These are phyloP conservation scores for Montipora capricornis DNA, from an alignment of 64 coral and sea anemone species.

Conservation along the genomic window DNA sequence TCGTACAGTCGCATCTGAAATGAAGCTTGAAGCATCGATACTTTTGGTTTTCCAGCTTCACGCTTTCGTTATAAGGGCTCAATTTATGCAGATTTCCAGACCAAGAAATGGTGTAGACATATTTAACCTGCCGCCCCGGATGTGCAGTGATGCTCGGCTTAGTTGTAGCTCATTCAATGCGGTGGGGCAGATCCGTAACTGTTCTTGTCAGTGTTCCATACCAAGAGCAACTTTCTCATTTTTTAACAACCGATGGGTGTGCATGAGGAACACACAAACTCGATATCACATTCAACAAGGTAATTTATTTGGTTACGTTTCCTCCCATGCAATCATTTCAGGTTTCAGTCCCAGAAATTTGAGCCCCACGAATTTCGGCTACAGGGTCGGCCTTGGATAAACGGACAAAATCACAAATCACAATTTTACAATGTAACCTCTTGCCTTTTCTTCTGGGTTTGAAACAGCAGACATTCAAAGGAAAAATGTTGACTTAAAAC, in stretches of 20 bases:
- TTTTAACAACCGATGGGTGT: background rate
- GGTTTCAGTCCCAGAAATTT: no score
- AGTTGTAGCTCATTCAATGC: background rate
- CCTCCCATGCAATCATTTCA: no score
- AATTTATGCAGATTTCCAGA: background rate
- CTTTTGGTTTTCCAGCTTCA: background rate
- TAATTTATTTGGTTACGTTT: background rate
- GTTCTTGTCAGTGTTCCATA: background rate
- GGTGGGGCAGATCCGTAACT: background rate
- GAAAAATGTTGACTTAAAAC: no score
- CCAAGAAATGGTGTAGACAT: background rate
- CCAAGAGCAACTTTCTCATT: background rate
- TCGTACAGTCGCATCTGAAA: background rate
- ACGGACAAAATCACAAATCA: no score
- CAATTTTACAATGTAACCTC: no score
- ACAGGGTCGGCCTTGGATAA: no score
- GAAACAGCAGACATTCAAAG: no score
- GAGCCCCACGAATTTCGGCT: no score
- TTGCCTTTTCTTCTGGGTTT: no score
- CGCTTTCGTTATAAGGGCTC: background rate
- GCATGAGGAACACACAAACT: background rate
- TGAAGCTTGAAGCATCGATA: background rate
- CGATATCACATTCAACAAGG: background rate
- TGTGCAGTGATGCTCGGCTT: background rate
- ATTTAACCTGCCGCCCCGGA: background rate